Base-by-base conservation (phyloP, 2,113 vertebrate species). In the Neolamprologus variostigma region DNA sequence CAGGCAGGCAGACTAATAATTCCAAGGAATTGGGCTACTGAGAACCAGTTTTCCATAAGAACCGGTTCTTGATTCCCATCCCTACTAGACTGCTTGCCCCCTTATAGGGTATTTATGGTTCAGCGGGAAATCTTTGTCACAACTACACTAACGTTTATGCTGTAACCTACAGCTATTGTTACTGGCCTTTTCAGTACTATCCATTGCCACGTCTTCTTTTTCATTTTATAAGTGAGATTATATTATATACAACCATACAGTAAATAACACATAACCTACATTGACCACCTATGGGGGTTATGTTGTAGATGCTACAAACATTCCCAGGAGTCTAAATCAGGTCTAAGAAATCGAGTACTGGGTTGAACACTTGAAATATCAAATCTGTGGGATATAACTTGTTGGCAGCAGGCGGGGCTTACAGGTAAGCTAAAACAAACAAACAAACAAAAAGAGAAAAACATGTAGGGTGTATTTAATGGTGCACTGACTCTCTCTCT, bases 171-270 rank as follows among this genome's bases (percentile, higher is more conserved):
- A 8, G 1, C 31, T 66, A 8, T 66, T 3, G 33, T 37, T 1
- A 37, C 9, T 37, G 61, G 19, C 33, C 1, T 37, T 10, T 66
- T 66, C 2, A 37, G 4, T 8, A 66, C 31, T n/a, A 66, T 21
- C 33, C 61, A 66, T 21, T 37, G 0, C 33, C 6, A 0, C 0
- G 0, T 66, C 31, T 66, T 66, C 61, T 66, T 66, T 13, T 66
- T 66, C 61, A 37, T 37, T 66, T 66, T 37, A 66, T 66, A 37
- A 66, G 61, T 21, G 19, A 37, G 17, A 21, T n/a, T 37, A 37
- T 66, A 66, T 66, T 66, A 66, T 66, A 66, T 66, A 37, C 31
- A 66, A n/a, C 61, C 31, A 66, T 35, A n/a, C 31, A 37, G 61
- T n/a, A n/a, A 66, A 0, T n/a, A 66, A n/a, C 4, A 66, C 61